Conservation (phyloP, 1,140 invertebrate species). For the Dinoponera quadriceps region DNA sequence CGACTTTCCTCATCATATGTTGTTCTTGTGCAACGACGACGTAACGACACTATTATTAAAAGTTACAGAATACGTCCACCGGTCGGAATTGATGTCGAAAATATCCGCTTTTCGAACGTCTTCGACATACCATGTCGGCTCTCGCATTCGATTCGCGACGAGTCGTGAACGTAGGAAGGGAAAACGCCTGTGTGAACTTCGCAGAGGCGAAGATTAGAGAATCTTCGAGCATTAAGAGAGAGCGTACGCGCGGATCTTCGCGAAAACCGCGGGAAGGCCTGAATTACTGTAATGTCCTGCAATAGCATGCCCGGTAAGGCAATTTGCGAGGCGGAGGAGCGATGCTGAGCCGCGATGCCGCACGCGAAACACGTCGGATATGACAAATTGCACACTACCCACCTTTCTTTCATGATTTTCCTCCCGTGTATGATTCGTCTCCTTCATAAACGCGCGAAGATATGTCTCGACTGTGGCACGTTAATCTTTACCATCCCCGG, state of each 20-base stretch:
- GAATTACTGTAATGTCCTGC: slow-evolving; percentile 67
- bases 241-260: neutral
- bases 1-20: no score
- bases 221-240: slow-evolving; percentile 25
- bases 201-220: neutral
- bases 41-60: no score
- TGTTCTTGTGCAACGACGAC: no score
- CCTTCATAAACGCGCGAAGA: neutral
- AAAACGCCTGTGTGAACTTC: neutral
- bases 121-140: neutral
- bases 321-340: slow-evolving; percentile 53
- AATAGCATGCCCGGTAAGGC: slow-evolving; percentile 29
- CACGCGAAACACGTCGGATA: slow-evolving; percentile 61
- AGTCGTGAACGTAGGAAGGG: neutral
- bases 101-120: neutral
- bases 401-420: slow-evolving; percentile 30
- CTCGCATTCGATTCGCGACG: neutral
- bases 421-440: slow-evolving; percentile 13
- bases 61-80: no score
- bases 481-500: neutral
- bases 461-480: neutral
- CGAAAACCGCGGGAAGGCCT: slow-evolving; percentile 43
- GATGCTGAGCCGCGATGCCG: slow-evolving; percentile 1
- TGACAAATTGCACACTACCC: slow-evolving; percentile 60
- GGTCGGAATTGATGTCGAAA: no score